These are phyloP conservation scores for Bemisia tabaci DNA, from an alignment of 1,140 invertebrate species.

Conservation along the genomic window DNA sequence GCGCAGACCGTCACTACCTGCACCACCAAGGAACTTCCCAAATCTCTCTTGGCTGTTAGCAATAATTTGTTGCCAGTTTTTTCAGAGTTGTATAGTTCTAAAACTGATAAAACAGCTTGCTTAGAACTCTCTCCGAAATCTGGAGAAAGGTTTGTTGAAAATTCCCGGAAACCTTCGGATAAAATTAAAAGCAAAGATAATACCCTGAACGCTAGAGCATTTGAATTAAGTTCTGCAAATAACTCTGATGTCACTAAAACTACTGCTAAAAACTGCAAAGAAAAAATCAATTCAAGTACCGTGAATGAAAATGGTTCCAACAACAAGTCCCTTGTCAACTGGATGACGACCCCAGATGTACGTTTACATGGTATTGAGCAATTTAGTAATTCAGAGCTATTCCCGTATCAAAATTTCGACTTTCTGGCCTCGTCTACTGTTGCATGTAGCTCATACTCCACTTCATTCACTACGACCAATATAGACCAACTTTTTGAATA, in stretches of 20 bases:
- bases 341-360: slow-evolving; percentile 45
- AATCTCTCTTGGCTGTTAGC: neutral
- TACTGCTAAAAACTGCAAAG: neutral
- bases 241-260: neutral
- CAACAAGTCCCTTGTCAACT: slow-evolving; percentile 38
- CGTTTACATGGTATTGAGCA: slow-evolving; percentile 16
- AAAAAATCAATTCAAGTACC: neutral
- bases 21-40: neutral
- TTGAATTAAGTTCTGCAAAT: too few species aligned
- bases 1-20: too few species aligned
- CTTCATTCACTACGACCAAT: neutral
- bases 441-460: neutral
- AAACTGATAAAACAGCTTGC: neutral
- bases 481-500: neutral
- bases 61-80: neutral
- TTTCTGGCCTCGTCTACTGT: neutral
- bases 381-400: neutral
- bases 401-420: neutral
- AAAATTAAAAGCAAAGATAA: too few species aligned
- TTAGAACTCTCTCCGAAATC: neutral
- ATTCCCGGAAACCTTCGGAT: too few species aligned
- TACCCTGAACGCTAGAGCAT: too few species aligned
- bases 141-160: neutral
- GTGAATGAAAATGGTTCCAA: neutral
- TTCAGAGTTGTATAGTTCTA: neutral